Percentiles rank a stretch among this genome's conserved stretches.
Conservation (phyloP, 2,797 vertebrate species). For the Garrulus glandarius region DNA sequence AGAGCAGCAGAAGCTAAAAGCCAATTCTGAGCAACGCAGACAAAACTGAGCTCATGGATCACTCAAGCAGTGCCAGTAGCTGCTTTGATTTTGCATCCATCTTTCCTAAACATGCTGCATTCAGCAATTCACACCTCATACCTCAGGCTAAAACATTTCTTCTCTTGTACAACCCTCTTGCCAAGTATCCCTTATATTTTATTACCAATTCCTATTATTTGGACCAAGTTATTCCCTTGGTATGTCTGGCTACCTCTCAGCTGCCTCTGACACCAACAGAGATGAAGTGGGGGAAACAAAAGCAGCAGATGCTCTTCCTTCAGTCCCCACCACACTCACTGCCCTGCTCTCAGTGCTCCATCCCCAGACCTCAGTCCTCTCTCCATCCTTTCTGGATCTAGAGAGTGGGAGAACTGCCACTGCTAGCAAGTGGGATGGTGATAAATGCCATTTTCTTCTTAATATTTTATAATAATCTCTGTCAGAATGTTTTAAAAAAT, state of each 20-base stretch:
- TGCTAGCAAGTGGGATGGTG: background rate
- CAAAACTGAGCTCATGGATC: accelerated
- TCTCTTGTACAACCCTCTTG: background rate
- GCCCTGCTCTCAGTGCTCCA: background rate
- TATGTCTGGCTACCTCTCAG: background rate
- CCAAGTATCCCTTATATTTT: background rate
- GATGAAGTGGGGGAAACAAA: background rate
- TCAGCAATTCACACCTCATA: background rate
- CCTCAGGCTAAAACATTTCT: background rate
- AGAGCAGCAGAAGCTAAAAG: background rate
- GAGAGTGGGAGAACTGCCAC: background rate
- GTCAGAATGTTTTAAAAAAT: background rate
- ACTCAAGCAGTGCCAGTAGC: background rate
- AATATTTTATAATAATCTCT: background rate
- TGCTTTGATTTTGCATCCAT: background rate
- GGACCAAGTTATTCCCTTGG: background rate
- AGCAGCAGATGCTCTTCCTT: background rate
- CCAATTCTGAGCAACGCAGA: background rate
- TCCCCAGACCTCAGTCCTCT: background rate
- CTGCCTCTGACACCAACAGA: background rate
- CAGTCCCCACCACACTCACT: background rate
- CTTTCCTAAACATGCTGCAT: background rate
- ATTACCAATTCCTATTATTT: background rate
- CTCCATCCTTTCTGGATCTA: background rate
- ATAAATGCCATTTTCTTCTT: background rate